phyloP scores from a whole-genome alignment of 2,888 invertebrate genomes.

The Chrysotoxum bicinctum region DNA sequence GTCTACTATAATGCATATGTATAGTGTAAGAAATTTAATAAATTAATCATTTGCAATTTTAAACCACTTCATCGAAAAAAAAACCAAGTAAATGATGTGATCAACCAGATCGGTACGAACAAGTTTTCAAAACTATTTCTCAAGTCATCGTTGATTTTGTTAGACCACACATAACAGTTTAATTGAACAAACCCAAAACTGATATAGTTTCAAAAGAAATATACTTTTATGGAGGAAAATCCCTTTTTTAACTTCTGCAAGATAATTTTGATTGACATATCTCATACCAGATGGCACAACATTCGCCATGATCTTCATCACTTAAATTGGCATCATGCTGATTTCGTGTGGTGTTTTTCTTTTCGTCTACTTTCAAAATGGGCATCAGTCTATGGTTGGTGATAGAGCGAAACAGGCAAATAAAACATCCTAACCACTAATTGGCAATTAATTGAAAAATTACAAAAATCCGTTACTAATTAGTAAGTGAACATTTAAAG shows the following conservation, averaged over 20 bases:
- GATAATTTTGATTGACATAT: constrained; percentile 46
- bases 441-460: constrained; percentile 72
- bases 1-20: no score
- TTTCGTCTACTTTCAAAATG: background rate
- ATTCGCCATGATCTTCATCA: constrained; percentile 41
- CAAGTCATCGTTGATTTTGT: background rate
- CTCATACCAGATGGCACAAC: constrained; percentile 28
- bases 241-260: constrained; percentile 11
- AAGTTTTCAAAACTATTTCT: background rate
- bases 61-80: no score
- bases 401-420: constrained; percentile 9
- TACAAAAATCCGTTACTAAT: constrained; percentile 70
- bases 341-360: constrained; percentile 8
- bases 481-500: constrained; percentile 51
- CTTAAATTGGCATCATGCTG: constrained; percentile 60
- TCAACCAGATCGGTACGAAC: background rate
- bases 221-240: background rate
- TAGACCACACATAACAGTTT: constrained; percentile 16
- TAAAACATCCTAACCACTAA: constrained; percentile 62
- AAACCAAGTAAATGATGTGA: no score
- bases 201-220: background rate
- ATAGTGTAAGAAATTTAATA: no score
- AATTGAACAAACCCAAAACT: constrained; percentile 6
- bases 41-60: no score
- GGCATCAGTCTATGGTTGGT: background rate